Base-by-base conservation (phyloP, 2,113 vertebrate species). In the Azemiops feae region DNA sequence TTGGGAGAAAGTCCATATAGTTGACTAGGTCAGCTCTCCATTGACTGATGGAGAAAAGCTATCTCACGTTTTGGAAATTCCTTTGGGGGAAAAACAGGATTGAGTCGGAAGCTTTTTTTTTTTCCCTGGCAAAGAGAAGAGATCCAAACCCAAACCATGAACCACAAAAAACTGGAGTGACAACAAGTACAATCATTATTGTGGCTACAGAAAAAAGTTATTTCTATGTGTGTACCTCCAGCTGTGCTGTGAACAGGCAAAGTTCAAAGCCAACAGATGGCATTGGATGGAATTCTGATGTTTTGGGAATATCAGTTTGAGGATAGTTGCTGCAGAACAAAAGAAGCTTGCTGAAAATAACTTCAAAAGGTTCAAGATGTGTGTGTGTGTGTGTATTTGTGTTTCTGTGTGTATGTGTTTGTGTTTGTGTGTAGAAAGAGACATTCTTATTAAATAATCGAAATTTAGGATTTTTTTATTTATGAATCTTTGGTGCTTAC, bases 401-500 rank as follows among this genome's bases (percentile, higher is more conserved):
- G n/a, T 93, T n/a, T 91, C 6, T 92, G 89, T 30, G 16, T 16
- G 52, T 88, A 8, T 93, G 39, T 91, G 8, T 92, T 86, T 30
- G 20, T 45, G 39, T 45, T 53, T 43, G 50, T 87, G 45, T 69
- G 27, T 69, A 20, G 18, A 64, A 6, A 16, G 34, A 81, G 16
- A 55, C 4, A 3, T 91, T 91, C 60, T 88, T 52, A 92, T 58
- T 93, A 11, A 86, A 87, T 91, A 92, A 94, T 52, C 91, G 7
- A 39, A 5, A 85, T 91, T 52, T 89, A 45, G 47, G 12, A 12
- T 64, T 7, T 47, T 94, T 94, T 43, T 2, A 43, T 74, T 93
- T 91, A 53, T 60, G 6, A 90, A 96, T 88, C 43, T 14, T 34
- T 93, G 50, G 87, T 34, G 2, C 4, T 93, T 94, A 58, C 30